These are phyloP conservation scores for Hedychridium roseum DNA, from an alignment of 2,888 invertebrate species.

Conservation along the genomic window DNA sequence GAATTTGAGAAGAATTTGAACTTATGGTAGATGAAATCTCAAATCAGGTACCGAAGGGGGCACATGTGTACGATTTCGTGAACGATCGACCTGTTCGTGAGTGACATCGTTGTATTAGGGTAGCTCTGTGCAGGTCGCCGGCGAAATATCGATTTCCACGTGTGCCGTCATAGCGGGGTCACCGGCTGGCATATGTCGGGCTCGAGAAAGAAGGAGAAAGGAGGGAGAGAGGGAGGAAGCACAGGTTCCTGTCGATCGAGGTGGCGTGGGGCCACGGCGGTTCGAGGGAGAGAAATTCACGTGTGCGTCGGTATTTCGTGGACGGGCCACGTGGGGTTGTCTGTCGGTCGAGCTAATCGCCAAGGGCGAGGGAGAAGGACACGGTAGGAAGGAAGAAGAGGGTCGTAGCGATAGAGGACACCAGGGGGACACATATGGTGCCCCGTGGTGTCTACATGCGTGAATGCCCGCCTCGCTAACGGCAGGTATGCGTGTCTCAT, in stretches of 20 bases:
- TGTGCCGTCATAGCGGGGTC: constrained; percentile 36
- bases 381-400: background rate
- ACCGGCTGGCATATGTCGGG: constrained; percentile 48
- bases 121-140: constrained; percentile 25
- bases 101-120: too few species aligned
- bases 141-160: constrained; percentile 55
- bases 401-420: background rate
- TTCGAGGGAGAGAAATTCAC: constrained; percentile 20
- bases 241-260: constrained; percentile 21
- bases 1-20: too few species aligned
- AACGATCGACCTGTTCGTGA: too few species aligned
- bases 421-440: constrained; percentile 29
- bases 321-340: constrained; percentile 30
- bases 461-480: constrained; percentile 16
- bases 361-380: too few species aligned
- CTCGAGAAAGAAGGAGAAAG: too few species aligned
- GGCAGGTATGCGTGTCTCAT: constrained; percentile 24
- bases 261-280: too few species aligned
- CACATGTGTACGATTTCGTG: too few species aligned
- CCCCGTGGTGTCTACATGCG: background rate
- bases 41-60: too few species aligned
- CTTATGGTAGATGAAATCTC: too few species aligned
- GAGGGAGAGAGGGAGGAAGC: too few species aligned
- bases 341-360: too few species aligned
- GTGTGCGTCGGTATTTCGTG: constrained; percentile 18